Base-by-base conservation (phyloP, 2,797 vertebrate species). In the Spinus pinus region DNA sequence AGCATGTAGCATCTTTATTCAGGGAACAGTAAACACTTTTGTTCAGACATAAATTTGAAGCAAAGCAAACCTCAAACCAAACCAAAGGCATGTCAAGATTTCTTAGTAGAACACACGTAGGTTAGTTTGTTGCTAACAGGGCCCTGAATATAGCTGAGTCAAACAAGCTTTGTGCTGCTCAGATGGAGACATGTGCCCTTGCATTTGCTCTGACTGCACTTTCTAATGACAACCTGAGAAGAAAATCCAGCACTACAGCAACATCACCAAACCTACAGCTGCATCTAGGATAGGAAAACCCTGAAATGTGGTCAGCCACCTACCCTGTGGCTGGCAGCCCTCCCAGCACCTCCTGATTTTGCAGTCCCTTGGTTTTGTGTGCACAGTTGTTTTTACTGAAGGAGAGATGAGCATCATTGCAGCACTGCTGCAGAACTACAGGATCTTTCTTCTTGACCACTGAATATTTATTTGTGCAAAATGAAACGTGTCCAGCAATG, bases 231-330 rank as follows among this genome's bases (percentile, higher is more conserved):
- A 67, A 22, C 6, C 27, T 9, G 46, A 87, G 60, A 66, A 75
- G 60, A 77, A 71, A 56, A 80, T 21, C 7, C 39, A 86, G 33
- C 18, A 31, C 70, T 37, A 31, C 19, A 79, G 65, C 46, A 65
- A 44, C 0, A 0, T 61, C 82, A 78, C 14, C 35, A 91, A 39
- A 31, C 22, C 42, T 62, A 84, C 41, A 54, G 23, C 20, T 84
- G 35, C 28, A 33, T 16, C 30, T 33, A 62, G 49, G 37, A 22
- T 1, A 77, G 20, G 18, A 65, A 87, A 87, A 81, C 10, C 14
- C n/a, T 33, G 33, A 53, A 57, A 51, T 0, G 1, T 39, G 33
- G 10, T 31, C 0, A 0, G 31, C 12, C 53, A 35, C 56, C 31
- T 64, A 82, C 25, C 7, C 31, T 41, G 19, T 6, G 19, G 25